Percentiles rank a stretch among this genome's conserved stretches.
Evolutionary conservation across 2,113 vertebrate genomes (phyloP).

Genomic region (Tetrao urogallus): DNA sequence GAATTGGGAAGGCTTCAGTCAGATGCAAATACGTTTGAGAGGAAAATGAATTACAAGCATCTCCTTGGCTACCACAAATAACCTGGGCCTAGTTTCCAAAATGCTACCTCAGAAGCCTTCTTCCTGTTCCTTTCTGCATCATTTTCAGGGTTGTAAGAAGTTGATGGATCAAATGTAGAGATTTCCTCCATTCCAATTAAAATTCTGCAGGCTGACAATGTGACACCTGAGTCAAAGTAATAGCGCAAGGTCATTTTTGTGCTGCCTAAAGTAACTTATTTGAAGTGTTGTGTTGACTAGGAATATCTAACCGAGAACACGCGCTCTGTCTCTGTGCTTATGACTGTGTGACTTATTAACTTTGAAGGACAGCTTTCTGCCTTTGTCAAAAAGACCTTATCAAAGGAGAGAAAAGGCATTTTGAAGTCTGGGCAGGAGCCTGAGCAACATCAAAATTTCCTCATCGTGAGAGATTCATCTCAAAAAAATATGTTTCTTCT

Average conservation of each 20-base stretch:
- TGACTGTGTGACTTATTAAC: background rate
- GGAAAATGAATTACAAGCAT: background rate
- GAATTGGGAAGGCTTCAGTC: background rate
- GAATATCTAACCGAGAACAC: slow-evolving; percentile 13
- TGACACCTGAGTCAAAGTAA: slow-evolving; percentile 54
- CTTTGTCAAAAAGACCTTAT: slow-evolving; percentile 5
- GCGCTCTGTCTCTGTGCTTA: background rate
- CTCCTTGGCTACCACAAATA: background rate
- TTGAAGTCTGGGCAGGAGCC: background rate
- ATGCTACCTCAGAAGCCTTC: slow-evolving; percentile 2
- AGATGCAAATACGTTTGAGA: background rate
- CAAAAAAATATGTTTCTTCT: background rate
- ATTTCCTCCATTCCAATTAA: slow-evolving; percentile 69
- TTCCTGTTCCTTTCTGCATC: background rate
- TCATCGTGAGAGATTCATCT: background rate
- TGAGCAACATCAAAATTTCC: background rate
- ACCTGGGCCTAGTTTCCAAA: background rate
- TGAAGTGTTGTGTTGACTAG: slow-evolving; percentile 64
- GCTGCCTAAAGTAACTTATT: slow-evolving; percentile 67
- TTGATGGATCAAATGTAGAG: background rate
- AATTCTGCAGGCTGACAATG: slow-evolving; percentile 66
- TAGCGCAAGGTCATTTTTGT: slow-evolving; percentile 72
- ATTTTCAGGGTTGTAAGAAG: slow-evolving; percentile 47
- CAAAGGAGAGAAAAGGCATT: background rate
- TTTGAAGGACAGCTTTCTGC: slow-evolving; percentile 22